Evolutionary conservation across 2,113 vertebrate genomes (phyloP).

Genomic region (Oxyruncus cristatus): DNA sequence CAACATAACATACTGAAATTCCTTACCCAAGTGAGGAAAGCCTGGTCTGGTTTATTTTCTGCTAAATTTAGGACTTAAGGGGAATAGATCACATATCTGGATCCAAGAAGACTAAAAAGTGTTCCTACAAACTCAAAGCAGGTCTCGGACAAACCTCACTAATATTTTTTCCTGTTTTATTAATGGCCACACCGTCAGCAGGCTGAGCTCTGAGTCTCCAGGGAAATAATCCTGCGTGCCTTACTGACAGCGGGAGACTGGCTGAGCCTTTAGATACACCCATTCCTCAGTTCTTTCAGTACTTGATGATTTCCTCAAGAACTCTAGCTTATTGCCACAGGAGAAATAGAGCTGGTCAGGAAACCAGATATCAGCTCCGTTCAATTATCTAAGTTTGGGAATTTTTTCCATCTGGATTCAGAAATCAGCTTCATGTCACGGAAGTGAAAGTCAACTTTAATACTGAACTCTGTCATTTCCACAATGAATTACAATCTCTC

Average conservation of each 20-base stretch:
- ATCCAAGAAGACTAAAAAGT: not conserved
- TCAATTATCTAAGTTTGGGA: not conserved
- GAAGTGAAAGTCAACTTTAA: slow-evolving; percentile 42
- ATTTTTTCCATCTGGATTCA: slow-evolving; percentile 56
- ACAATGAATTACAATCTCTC: not conserved
- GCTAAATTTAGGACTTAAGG: not conserved
- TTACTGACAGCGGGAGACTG: not conserved
- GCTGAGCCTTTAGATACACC: not conserved
- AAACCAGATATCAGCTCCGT: slow-evolving; percentile 41
- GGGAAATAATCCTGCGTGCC: not conserved
- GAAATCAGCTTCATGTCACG: slow-evolving; percentile 7
- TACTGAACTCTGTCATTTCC: slow-evolving; percentile 30
- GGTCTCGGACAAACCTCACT: not conserved
- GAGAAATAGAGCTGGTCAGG: slow-evolving; percentile 23
- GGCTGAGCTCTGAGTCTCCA: not conserved
- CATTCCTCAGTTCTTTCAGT: not conserved
- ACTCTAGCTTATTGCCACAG: not conserved
- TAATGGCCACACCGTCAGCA: not conserved
- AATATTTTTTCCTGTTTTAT: not conserved
- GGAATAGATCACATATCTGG: not conserved
- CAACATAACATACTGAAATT: not conserved
- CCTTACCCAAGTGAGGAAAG: not conserved
- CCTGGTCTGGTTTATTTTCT: not conserved
- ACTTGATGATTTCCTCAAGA: slow-evolving; percentile 10
- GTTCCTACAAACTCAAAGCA: slow-evolving; percentile 39